Conservation (phyloP, 2,797 vertebrate genomes). For the Babyrousa celebensis region DNA sequence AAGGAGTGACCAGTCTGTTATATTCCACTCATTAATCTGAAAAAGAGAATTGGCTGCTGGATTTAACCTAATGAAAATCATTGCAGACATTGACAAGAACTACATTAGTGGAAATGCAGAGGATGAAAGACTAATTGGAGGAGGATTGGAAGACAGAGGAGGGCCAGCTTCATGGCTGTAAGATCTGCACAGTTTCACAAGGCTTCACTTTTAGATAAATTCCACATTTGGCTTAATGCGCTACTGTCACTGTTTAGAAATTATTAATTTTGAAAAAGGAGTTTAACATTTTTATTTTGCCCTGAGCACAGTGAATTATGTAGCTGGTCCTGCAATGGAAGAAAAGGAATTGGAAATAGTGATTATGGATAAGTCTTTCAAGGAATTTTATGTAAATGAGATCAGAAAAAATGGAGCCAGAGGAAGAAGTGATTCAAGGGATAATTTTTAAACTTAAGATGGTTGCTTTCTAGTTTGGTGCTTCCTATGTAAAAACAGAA, state of each 20-base stretch:
- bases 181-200: background rate
- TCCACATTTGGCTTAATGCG: background rate
- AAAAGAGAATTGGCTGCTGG: background rate
- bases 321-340: background rate
- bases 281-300: background rate
- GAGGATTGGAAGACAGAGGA: background rate
- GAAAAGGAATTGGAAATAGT: background rate
- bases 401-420: slow-evolving; percentile 21
- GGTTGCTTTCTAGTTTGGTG: background rate
- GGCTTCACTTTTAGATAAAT: background rate
- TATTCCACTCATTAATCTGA: background rate
- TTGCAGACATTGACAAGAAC: background rate
- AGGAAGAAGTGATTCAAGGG: background rate
- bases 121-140: background rate
- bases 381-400: slow-evolving; percentile 20
- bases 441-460: background rate
- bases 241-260: background rate
- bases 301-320: background rate
- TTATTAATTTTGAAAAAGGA: slow-evolving; percentile 8
- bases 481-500: background rate
- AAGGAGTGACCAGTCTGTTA: background rate
- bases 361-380: background rate
- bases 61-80: background rate
- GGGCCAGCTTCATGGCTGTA: background rate
- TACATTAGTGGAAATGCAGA: background rate